Evolutionary conservation across 2,888 invertebrate species (phyloP).

Genomic region (Petrolisthes manimaculis): DNA sequence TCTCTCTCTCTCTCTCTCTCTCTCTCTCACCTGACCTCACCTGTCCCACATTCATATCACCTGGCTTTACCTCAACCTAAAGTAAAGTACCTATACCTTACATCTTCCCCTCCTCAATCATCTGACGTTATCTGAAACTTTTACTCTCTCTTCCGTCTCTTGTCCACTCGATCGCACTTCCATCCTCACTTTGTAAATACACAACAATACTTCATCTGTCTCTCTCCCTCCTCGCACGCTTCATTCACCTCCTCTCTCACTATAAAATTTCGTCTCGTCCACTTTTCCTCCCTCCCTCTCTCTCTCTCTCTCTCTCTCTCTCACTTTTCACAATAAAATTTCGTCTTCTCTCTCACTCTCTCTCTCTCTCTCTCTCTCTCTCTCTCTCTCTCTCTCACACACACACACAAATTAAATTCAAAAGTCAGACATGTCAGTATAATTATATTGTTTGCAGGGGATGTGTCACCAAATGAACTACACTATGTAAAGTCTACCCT

Average conservation of each 20-base stretch:
- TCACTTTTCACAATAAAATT: neutral
- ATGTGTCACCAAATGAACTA: too few relatives aligned
- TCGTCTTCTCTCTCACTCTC: neutral
- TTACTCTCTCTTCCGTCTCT: too few relatives aligned
- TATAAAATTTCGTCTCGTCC: neutral
- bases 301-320: slow-evolving; percentile 3
- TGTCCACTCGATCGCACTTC: too few relatives aligned
- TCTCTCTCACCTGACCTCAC: slow-evolving; percentile 3
- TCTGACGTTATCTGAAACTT: too few relatives aligned
- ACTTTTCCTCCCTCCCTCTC: neutral
- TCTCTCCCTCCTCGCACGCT: too few relatives aligned
- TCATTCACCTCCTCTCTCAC: neutral
- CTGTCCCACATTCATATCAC: slow-evolving; percentile 7
- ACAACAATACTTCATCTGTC: too few relatives aligned
- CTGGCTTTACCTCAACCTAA: neutral
- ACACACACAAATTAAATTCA: too few relatives aligned
- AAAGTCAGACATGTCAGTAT: too few relatives aligned
- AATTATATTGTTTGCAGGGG: too few relatives aligned
- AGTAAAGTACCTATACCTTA: too few relatives aligned
- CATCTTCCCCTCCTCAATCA: slow-evolving; percentile 5
- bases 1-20: neutral
- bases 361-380: neutral
- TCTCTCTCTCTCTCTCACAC: neutral
- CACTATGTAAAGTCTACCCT: too few relatives aligned
- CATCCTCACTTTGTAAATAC: too few relatives aligned